Base-by-base conservation (phyloP, 2,113 vertebrate genomes). In the Pampusana beccarii region DNA sequence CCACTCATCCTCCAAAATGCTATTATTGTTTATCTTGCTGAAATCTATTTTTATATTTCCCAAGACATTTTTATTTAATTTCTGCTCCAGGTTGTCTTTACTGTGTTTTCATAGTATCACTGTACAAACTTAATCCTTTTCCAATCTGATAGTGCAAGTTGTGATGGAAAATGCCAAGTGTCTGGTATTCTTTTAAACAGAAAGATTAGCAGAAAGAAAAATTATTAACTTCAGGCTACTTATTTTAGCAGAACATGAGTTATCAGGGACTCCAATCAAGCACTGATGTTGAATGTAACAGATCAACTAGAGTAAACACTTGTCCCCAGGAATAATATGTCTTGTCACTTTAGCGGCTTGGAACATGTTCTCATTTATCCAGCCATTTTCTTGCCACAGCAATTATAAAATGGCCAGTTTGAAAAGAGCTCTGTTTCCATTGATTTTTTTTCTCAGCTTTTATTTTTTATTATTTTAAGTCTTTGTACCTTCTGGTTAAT, bases 1-100 rank as follows among this genome's bases (percentile, higher is more conserved):
- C 83, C 88, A 92, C 90, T 95, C 94, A 95, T 96, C 86, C 88
- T 96, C 92, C 90, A 95, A 97, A 96, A 97, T 91, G 95, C 93
- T 96, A 93, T 96, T 96, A 97, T 92, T 97, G 93, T 95, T 97
- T 97, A 95, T 97, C 96, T 96, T 96, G 83, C 67, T 93, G 83
- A 95, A 95, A 97, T 96, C 91, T 94, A 86, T 96, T 97, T 97
- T 97, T 95, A 89, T 96, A 95, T 95, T 94, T 95, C 93, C 93
- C 96, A 90, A 94, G 89, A 95, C 92, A 92, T 95, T 96, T 97
- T 96, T 92, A 90, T 91, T 95, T 97, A 94, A 97, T 97, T 93
- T 94, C 92, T 96, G 36, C 74, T 92, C 38, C 24, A 80, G 38
- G 64, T 88, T 93, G 75, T 78, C 88, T 93, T 92, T 48, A 91